These are phyloP conservation scores for Colostygia pectinataria DNA, from an alignment of 2,888 invertebrate genomes.

Conservation along the genomic window DNA sequence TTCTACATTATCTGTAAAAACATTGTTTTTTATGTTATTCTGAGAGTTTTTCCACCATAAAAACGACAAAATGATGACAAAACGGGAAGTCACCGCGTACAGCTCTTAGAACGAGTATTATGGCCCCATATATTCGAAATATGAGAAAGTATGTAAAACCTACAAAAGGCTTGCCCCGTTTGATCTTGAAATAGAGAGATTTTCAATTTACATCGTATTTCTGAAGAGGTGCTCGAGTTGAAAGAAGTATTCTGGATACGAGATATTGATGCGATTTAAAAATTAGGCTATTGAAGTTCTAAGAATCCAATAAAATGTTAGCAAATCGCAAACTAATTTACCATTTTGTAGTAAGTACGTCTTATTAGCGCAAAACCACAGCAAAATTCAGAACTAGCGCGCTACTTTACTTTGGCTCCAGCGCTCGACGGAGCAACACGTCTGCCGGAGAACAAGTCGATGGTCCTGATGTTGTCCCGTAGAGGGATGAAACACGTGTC, in stretches of 20 bases:
- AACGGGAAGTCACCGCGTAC: conserved; percentile 23
- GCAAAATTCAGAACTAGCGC: too few species aligned
- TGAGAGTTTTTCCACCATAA: conserved; percentile 3
- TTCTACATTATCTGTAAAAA: background rate
- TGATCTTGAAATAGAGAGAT: conserved; percentile 73
- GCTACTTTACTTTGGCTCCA: too few species aligned
- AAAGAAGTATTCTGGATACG: conserved; percentile 19
- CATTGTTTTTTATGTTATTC: too few species aligned
- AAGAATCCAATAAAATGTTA: too few species aligned
- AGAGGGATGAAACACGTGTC: too few species aligned
- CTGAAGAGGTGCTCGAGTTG: conserved; percentile 23
- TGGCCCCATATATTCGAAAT: conserved; percentile 25
- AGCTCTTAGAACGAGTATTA: conserved; percentile 27
- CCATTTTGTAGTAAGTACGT: too few species aligned
- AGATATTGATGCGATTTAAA: conserved; percentile 11
- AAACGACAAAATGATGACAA: conserved; percentile 21
- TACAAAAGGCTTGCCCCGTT: conserved; percentile 63
- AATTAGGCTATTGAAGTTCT: background rate
- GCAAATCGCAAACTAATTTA: too few species aligned
- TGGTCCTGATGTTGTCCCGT: too few species aligned
- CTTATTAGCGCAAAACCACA: too few species aligned
- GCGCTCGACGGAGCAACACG: too few species aligned
- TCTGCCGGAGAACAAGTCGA: too few species aligned
- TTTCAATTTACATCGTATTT: conserved; percentile 75
- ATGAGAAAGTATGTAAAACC: conserved; percentile 35